Percentiles rank a stretch among this genome's conserved stretches.
Evolutionary conservation across 2,797 vertebrate species (phyloP).

Genomic region (Adrianichthys oophorus): DNA sequence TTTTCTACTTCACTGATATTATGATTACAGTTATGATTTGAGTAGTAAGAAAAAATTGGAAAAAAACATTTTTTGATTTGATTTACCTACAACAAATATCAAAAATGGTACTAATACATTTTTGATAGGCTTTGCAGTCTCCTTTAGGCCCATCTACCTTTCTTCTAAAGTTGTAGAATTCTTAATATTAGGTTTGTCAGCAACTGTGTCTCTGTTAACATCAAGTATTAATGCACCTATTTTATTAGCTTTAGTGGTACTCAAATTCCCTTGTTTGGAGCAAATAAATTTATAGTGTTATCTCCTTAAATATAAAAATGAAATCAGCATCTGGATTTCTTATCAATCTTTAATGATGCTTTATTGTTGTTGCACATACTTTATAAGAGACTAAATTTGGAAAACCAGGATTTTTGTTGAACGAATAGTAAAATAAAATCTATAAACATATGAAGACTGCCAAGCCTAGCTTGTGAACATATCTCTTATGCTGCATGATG

Average conservation of each 20-base stretch:
- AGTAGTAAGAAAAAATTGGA: slow-evolving; percentile 71
- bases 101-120: slow-evolving; percentile 83
- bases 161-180: slow-evolving; percentile 64
- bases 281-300: slow-evolving; percentile 22
- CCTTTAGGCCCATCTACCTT: slow-evolving; percentile 71
- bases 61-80: slow-evolving; percentile 77
- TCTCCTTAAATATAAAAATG: slow-evolving; percentile 17
- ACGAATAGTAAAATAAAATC: slow-evolving; percentile 38
- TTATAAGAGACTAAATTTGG: slow-evolving; percentile 46
- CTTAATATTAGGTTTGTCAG: slow-evolving; percentile 57
- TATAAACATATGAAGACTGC: slow-evolving; percentile 83
- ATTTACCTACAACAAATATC: slow-evolving; percentile 81
- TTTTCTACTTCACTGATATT: slow-evolving; percentile 77
- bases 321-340: slow-evolving; percentile 28
- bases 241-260: slow-evolving; percentile 37
- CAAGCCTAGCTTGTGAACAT: slow-evolving; percentile 86
- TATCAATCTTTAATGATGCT: slow-evolving; percentile 15
- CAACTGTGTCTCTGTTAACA: slow-evolving; percentile 56
- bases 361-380: slow-evolving; percentile 21
- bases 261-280: slow-evolving; percentile 22
- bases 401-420: slow-evolving; percentile 39
- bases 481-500: slow-evolving; percentile 86
- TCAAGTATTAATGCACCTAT: slow-evolving; percentile 41
- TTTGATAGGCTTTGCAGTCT: slow-evolving; percentile 94
- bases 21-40: slow-evolving; percentile 68